These are phyloP conservation scores for Cantharis lateralis DNA, from an alignment of 2,888 invertebrate genomes.

Conservation along the genomic window DNA sequence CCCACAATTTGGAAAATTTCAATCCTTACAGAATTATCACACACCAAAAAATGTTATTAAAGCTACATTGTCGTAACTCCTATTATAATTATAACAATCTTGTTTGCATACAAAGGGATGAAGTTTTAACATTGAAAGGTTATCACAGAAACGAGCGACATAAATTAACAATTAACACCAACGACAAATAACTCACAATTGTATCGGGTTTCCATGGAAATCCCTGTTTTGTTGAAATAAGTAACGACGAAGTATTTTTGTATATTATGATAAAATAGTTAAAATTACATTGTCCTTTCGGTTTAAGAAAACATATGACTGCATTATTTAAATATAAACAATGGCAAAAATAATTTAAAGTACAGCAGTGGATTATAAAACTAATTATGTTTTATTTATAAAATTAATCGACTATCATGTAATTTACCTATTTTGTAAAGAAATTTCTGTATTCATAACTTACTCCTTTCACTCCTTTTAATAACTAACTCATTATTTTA, in stretches of 20 bases:
- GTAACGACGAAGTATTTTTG: conserved; percentile 47
- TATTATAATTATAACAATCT: conserved; percentile 6
- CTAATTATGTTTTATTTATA: neutral
- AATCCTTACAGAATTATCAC: neutral
- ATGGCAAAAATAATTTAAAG: neutral
- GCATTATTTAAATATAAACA: neutral
- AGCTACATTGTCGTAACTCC: conserved; percentile 18
- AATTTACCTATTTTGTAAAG: neutral
- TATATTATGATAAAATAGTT: conserved; percentile 6
- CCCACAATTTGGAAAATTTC: neutral
- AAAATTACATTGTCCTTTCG: neutral
- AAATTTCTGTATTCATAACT: neutral
- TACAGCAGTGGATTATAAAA: neutral
- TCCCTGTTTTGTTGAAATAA: conserved; percentile 51
- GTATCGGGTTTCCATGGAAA: conserved; percentile 51
- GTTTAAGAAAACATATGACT: neutral
- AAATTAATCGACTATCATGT: neutral
- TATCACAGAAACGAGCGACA: conserved; percentile 34
- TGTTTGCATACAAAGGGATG: conserved; percentile 24
- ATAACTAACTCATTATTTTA: neutral
- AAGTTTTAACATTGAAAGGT: conserved; percentile 35
- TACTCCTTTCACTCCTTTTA: neutral
- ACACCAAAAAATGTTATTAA: conserved; percentile 8
- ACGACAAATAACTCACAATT: conserved; percentile 55
- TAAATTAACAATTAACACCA: conserved; percentile 46